Conservation (phyloP, 1,140 invertebrate genomes). For the Drosophila mayri region DNA sequence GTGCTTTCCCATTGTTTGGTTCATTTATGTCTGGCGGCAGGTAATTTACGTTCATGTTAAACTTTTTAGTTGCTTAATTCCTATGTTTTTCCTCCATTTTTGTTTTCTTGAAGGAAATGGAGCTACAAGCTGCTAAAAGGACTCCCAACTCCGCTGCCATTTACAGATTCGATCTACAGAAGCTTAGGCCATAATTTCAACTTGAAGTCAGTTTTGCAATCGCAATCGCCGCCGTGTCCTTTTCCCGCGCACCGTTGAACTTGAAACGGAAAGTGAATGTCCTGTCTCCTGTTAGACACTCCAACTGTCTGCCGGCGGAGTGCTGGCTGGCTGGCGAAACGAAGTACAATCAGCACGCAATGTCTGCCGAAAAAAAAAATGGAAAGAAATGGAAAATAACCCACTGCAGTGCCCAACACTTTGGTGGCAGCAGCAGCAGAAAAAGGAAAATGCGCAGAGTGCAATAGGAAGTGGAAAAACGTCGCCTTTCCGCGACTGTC, state of each 20-base stretch:
- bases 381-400: conserved; percentile 28
- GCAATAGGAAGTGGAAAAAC: conserved; percentile 64
- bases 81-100: conserved; percentile 19
- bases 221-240: conserved; percentile 6
- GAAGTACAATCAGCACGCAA: conserved; percentile 78
- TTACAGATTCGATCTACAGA: conserved; percentile 5
- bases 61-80: conserved; percentile 48
- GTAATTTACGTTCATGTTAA: conserved; percentile 43
- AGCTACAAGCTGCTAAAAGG: conserved; percentile 13
- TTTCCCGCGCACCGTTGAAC: conserved; percentile 59
- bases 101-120: conserved; percentile 20
- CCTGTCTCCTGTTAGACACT: conserved; percentile 76
- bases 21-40: conserved; percentile 43
- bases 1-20: not conserved
- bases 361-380: conserved; percentile 58
- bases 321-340: conserved; percentile 51
- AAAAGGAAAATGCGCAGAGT: conserved; percentile 50
- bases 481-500: conserved; percentile 69
- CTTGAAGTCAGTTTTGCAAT: conserved; percentile 7
- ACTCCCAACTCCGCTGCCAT: not conserved
- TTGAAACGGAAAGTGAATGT: conserved; percentile 83
- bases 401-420: conserved; percentile 40
- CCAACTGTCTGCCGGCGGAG: conserved; percentile 63
- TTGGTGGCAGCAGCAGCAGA: conserved; percentile 24
- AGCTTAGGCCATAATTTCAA: conserved; percentile 21